phyloP scores from a whole-genome alignment of 2,888 invertebrate species.

The Arge pagana region DNA sequence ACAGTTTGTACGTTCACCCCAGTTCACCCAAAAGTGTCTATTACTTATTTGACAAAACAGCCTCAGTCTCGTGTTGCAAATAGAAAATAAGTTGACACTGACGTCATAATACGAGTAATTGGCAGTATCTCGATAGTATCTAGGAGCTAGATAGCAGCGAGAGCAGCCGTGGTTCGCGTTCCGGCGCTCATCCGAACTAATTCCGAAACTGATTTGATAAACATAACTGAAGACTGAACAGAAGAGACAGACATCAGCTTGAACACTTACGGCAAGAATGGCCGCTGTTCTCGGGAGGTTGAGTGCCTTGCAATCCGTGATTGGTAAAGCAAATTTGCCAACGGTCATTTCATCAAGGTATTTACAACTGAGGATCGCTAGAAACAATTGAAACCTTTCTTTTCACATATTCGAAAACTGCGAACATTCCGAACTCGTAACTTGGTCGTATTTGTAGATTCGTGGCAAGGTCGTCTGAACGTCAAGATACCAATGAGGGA shows the following conservation, averaged over 20 bases:
- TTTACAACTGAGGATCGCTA: slow-evolving; percentile 1
- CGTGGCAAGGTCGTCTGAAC: slow-evolving; percentile 53
- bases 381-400: background rate
- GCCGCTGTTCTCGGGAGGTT: slow-evolving; percentile 51
- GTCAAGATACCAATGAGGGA: slow-evolving; percentile 64
- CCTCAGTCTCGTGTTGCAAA: background rate
- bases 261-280: slow-evolving; percentile 46
- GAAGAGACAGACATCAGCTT: background rate
- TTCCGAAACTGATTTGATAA: slow-evolving; percentile 24
- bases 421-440: slow-evolving; percentile 21
- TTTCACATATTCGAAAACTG: background rate
- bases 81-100: background rate
- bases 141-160: too few species aligned
- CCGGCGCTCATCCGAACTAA: slow-evolving; percentile 19
- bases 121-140: too few species aligned
- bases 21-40: too few species aligned
- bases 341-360: slow-evolving; percentile 41
- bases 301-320: slow-evolving; percentile 41
- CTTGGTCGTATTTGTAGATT: slow-evolving; percentile 36
- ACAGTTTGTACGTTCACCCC: too few species aligned
- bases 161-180: background rate
- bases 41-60: too few species aligned
- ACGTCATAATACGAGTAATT: background rate
- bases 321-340: slow-evolving; percentile 43
- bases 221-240: too few species aligned